Evolutionary conservation across 1,140 invertebrate genomes (phyloP).

Genomic region (Argopecten irradians): DNA sequence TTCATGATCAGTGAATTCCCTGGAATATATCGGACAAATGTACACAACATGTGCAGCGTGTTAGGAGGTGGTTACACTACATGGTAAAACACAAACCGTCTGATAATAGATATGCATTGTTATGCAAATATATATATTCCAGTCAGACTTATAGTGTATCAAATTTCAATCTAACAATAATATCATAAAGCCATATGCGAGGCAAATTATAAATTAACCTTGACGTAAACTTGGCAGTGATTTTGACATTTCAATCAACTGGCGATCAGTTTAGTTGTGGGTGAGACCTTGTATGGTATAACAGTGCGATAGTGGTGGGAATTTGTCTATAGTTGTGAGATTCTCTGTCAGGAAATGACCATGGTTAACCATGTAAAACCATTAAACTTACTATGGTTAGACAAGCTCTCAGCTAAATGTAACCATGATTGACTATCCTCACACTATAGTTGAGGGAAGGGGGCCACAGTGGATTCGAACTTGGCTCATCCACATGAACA

Average conservation of each 20-base stretch:
- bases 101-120: not conserved
- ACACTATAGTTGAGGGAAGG: no score
- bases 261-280: not conserved
- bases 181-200: not conserved
- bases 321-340: no score
- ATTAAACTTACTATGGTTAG: no score
- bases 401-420: no score
- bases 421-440: no score
- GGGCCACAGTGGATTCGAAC: no score
- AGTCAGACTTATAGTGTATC: not conserved
- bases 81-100: not conserved
- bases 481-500: no score
- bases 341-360: no score
- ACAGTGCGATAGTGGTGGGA: not conserved
- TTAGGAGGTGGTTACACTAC: no score
- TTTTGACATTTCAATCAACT: slow-evolving; percentile 18
- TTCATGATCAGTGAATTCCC: not conserved
- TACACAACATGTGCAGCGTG: no score
- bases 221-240: not conserved
- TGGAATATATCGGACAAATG: no score
- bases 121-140: not conserved
- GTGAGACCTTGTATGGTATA: not conserved
- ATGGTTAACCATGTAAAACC: no score
- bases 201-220: not conserved
- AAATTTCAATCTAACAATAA: not conserved